Conservation (phyloP, 2,888 invertebrate species). For the Linnaemya tessellans region DNA sequence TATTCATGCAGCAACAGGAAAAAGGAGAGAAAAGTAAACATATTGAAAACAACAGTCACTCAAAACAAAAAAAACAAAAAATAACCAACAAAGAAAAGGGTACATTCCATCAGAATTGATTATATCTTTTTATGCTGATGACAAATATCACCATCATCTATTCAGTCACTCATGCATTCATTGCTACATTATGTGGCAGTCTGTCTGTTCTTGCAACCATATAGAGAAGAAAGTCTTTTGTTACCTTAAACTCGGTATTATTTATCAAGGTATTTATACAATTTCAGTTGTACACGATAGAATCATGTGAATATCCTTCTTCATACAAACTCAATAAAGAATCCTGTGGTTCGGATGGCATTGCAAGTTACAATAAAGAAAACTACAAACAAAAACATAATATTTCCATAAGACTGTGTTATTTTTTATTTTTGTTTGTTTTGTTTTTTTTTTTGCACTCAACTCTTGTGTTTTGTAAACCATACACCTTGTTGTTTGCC, state of each 20-base stretch:
- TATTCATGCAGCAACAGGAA: constrained; percentile 29
- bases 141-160: constrained; percentile 71
- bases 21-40: constrained; percentile 62
- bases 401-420: constrained; percentile 57
- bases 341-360: constrained; percentile 61
- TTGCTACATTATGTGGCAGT: constrained; percentile 23
- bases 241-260: constrained; percentile 63
- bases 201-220: constrained; percentile 47
- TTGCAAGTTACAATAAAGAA: constrained; percentile 30
- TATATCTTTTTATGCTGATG: constrained; percentile 69
- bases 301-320: constrained; percentile 28
- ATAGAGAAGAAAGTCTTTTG: constrained; percentile 64
- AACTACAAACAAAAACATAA: constrained; percentile 55
- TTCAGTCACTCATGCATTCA: constrained; percentile 43
- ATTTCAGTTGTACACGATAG: constrained; percentile 19
- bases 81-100: constrained; percentile 44
- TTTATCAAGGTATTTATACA: constrained; percentile 61
- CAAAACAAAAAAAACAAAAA: no score
- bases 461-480: constrained; percentile 33
- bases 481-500: constrained; percentile 36
- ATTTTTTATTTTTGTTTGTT: no score
- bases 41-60: constrained; percentile 38
- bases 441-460: constrained; percentile 14
- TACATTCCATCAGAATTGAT: constrained; percentile 54
- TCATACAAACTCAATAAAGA: constrained; percentile 34